Conservation (phyloP, 2,797 vertebrate genomes). For the Leptoclinus maculatus region DNA sequence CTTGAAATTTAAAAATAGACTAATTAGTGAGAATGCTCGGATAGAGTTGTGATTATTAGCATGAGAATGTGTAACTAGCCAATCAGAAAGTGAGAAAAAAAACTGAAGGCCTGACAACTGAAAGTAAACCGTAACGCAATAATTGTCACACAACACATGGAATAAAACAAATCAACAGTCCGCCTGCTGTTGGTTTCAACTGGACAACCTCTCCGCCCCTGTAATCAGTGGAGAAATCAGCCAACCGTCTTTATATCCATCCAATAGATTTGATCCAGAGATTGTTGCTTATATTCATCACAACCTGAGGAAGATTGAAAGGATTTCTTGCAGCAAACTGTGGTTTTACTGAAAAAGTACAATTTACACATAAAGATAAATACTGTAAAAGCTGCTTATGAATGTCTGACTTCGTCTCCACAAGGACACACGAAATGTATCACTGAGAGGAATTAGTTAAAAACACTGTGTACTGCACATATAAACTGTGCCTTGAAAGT, state of each 20-base stretch:
- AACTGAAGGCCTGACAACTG: constrained; percentile 17
- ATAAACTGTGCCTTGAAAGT: background rate
- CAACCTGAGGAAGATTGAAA: background rate
- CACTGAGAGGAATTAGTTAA: background rate
- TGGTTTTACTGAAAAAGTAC: background rate
- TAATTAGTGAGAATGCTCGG: constrained; percentile 34
- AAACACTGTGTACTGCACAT: background rate
- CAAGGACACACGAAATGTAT: background rate
- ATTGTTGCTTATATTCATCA: background rate
- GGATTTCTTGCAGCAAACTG: constrained; percentile 9
- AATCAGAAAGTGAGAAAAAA: background rate
- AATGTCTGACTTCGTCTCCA: background rate
- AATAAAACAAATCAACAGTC: constrained; percentile 41
- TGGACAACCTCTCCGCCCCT: constrained; percentile 2
- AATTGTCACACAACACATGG: constrained; percentile 48
- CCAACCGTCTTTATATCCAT: constrained; percentile 22
- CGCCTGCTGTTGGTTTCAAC: constrained; percentile 40
- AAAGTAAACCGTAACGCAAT: constrained; percentile 33
- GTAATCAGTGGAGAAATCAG: constrained; percentile 34
- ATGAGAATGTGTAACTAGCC: constrained; percentile 32
- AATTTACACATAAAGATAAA: background rate
- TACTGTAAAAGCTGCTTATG: background rate
- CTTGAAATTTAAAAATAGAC: constrained; percentile 16
- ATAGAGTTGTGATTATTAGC: constrained; percentile 33
- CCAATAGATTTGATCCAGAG: constrained; percentile 1